phyloP scores from a whole-genome alignment of 2,888 invertebrate genomes.

The Digitonthophagus gazella region DNA sequence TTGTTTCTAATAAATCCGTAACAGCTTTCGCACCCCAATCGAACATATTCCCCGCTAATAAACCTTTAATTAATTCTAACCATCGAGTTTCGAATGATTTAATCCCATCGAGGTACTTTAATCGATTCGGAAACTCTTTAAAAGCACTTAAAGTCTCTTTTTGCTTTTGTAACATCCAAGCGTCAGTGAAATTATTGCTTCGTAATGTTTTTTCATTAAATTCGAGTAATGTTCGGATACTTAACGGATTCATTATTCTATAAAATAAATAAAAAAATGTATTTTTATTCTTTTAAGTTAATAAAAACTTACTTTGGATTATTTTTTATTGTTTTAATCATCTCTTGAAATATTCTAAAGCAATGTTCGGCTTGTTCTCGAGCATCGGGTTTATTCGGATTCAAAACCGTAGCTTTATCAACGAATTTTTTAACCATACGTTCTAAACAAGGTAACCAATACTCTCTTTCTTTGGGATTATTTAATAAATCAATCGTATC shows the following conservation, averaged over 20 bases:
- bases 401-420: constrained; percentile 75
- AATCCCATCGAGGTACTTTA: constrained; percentile 70
- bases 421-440: constrained; percentile 83
- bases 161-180: constrained; percentile 81
- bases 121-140: constrained; percentile 62
- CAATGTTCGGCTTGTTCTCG: constrained; percentile 77
- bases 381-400: constrained; percentile 73
- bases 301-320: constrained; percentile 76
- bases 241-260: constrained; percentile 65
- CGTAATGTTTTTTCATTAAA: constrained; percentile 89
- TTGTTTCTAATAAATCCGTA: constrained; percentile 74
- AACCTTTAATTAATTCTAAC: constrained; percentile 64
- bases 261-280: constrained; percentile 31
- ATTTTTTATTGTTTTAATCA: constrained; percentile 70
- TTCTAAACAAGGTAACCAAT: constrained; percentile 92
- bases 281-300: background rate
- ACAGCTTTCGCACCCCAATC: constrained; percentile 97
- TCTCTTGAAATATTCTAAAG: constrained; percentile 76
- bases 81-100: constrained; percentile 59
- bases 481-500: constrained; percentile 88
- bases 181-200: constrained; percentile 90
- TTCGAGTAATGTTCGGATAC: constrained; percentile 86
- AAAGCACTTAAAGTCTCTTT: constrained; percentile 83
- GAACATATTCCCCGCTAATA: constrained; percentile 89
- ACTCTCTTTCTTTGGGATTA: constrained; percentile 81